Evolutionary conservation across 2,797 vertebrate species (phyloP).

Genomic region (Lacerta agilis): DNA sequence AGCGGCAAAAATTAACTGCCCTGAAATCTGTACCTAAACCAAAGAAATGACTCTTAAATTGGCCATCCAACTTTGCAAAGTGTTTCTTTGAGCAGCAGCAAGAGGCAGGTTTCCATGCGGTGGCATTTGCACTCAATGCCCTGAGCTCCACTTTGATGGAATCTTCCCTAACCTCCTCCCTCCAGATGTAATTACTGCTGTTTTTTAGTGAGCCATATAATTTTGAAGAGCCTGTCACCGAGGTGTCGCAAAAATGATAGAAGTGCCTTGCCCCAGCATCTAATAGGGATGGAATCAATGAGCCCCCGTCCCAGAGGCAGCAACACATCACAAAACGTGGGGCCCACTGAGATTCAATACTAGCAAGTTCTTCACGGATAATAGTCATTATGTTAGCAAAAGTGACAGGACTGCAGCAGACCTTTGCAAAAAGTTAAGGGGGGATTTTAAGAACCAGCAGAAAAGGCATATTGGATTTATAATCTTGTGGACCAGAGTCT

Average conservation of each 20-base stretch:
- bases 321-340: conserved; percentile 27
- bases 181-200: conserved; percentile 48
- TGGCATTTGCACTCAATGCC: conserved; percentile 35
- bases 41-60: conserved; percentile 28
- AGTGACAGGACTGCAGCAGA: conserved; percentile 20
- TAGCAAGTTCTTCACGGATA: conserved; percentile 3
- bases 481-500: not conserved
- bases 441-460: not conserved
- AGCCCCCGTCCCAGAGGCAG: conserved; percentile 3
- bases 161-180: conserved; percentile 37
- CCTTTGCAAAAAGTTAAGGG: not conserved
- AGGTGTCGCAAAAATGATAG: conserved; percentile 48
- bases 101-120: not conserved
- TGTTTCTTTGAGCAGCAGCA: conserved; percentile 37
- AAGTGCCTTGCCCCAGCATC: conserved; percentile 51
- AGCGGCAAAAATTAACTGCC: conserved; percentile 28
- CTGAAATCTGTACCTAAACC: conserved; percentile 24
- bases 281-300: conserved; percentile 58
- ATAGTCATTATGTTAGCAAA: not conserved
- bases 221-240: conserved; percentile 56
- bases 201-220: conserved; percentile 62
- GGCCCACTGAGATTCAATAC: accelerated
- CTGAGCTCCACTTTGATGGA: conserved; percentile 16
- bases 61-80: conserved; percentile 25
- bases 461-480: conserved; percentile 12